Base-by-base conservation (phyloP, 2,113 vertebrate species). In the Melanostigma gelatinosum region DNA sequence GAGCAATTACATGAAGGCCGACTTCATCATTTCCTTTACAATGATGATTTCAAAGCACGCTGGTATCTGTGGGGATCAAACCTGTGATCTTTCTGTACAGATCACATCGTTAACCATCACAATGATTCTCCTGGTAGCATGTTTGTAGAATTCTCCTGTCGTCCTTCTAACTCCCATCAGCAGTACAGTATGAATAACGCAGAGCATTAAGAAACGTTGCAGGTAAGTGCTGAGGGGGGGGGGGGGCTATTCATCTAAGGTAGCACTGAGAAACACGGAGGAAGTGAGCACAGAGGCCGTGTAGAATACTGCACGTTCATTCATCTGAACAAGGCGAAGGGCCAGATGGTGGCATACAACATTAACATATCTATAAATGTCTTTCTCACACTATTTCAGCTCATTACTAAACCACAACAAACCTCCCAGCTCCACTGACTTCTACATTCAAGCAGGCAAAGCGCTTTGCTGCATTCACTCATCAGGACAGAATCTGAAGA, bases 161-260 rank as follows among this genome's bases (percentile, higher is more conserved):
- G 75, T 38, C 36, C 65, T 70, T 76, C 48, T 46, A 63, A 64
- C 57, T 67, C n/a, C 57, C 64, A 83, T 81, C 55, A 75, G 46
- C 65, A 16, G 48, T 54, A 22, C 15, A 36, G 0, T 44, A 82
- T 91, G 72, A 76, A 87, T 88, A 88, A 89, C 87, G 79, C 75
- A 90, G 63, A 57, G 55, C 46, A 68, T 42, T 40, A 82, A 57
- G 48, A 85, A 75, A 79, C 57, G 80, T 4, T 52, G 50, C 4
- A 62, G 82, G 74, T 55, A 87, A 52, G 78, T 60, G 79, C 36
- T 79, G 61, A 69, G 83, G 48, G 40, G 7, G 58, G n/a, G n/a
- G n/a, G 69, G 22, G 77, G 34, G 69, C 69, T 80, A 89, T 93
- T 89, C 88, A 91, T 91, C 86, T 87, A 79, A 38, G 50, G 52